Base-by-base conservation (phyloP, 2,888 invertebrate genomes). In the Phyto melanocephala region DNA sequence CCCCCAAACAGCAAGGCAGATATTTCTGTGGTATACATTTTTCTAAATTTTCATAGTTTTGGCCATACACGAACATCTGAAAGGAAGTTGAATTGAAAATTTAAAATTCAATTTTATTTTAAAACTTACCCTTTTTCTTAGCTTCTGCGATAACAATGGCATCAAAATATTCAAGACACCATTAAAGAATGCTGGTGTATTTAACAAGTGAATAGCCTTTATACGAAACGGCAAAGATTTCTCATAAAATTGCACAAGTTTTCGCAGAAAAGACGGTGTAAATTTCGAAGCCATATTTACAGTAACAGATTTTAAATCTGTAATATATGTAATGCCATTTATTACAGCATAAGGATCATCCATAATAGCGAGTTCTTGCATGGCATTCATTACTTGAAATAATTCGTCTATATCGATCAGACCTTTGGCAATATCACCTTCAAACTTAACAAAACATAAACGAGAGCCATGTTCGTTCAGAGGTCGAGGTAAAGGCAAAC, bases 1-100 rank as follows among this genome's bases (percentile, higher is more conserved):
- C 95, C 2, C 95, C 95, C 83, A 94, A 95, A 86, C 95, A 94
- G 3, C 88, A 90, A 0, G 95, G 95, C 37, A 95, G 88, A 76
- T 93, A 91, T 28, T 92, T 91, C 86, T 92, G 92, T 0, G 95
- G 94, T 45, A 95, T 90, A 56, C 92, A 87, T 84, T 93, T 90
- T 42, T 84, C 86, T 15, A 89, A 79, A 0, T 72, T 62, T 5
- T 90, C 87, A 93, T 75, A 92, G 91, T 93, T 88, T 84, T 92
- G 92, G 67, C 92, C 93, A 84, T 94, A 93, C 20, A 94, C 91
- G 89, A 90, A 92, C 17, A 94, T 85, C 93, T 94, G 22, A 7
- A 74, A 33, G 6, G n/a, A n/a, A n/a, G n/a, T n/a, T n/a, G n/a
- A n/a, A n/a, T n/a, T n/a, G n/a, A n/a, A n/a, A n/a, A n/a, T 28